A percentile compares a stretch with the other conserved stretches of the same genome.
Conservation (phyloP, 1,140 invertebrate species). For the Heliconius melpomene region DNA sequence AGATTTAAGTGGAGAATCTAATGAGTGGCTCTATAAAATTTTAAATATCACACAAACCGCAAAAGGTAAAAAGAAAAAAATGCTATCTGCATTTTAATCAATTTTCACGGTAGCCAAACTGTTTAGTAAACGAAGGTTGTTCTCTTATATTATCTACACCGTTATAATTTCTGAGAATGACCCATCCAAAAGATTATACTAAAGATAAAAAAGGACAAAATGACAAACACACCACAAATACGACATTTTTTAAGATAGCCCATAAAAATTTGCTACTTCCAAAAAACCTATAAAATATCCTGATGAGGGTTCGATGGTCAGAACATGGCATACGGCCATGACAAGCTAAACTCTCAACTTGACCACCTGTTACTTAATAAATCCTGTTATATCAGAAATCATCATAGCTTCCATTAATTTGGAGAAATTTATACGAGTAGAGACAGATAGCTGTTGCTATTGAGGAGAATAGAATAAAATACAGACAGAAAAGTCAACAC, state of each 20-base stretch:
- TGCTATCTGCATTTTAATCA: not conserved
- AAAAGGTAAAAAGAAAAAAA: not conserved
- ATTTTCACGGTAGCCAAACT: conserved; percentile 26
- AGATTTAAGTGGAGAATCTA: no score
- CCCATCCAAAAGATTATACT: conserved; percentile 42
- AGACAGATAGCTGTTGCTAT: conserved; percentile 40
- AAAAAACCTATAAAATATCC: conserved; percentile 47
- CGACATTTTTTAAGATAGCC: conserved; percentile 45
- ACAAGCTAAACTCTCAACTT: conserved; percentile 48
- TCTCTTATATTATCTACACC: conserved; percentile 29
- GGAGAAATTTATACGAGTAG: conserved; percentile 71
- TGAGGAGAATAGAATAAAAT: not conserved
- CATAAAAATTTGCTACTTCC: conserved; percentile 51
- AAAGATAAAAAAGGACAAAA: conserved; percentile 51
- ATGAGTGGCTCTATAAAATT: no score
- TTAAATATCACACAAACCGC: no score
- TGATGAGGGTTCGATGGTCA: conserved; percentile 44
- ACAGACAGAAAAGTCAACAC: not conserved
- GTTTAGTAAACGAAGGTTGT: conserved; percentile 43
- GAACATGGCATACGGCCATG: conserved; percentile 49
- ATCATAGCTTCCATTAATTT: conserved; percentile 71
- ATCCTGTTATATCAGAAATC: conserved; percentile 72
- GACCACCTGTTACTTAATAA: conserved; percentile 73
- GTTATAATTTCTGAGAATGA: conserved; percentile 57
- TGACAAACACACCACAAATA: conserved; percentile 38